These are phyloP conservation scores for Megaceryle maxima DNA, from an alignment of 2,113 vertebrate genomes.

Conservation along the genomic window DNA sequence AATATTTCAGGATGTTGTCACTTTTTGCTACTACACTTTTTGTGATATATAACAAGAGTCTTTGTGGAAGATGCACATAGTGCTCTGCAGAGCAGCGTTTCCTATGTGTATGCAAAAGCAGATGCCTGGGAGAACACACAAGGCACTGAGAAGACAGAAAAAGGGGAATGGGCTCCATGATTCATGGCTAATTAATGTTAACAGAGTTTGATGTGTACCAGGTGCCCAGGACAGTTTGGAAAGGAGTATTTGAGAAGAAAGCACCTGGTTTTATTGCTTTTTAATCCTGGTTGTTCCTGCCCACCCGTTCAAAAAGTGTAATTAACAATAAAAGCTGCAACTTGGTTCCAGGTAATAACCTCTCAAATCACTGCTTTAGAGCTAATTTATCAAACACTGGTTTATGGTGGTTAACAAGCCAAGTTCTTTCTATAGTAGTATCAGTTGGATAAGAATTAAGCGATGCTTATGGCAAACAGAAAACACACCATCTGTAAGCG, in stretches of 20 bases:
- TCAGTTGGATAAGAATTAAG: neutral
- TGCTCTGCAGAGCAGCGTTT: neutral
- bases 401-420: neutral
- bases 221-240: neutral
- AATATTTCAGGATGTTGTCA: neutral
- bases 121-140: neutral
- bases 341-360: neutral
- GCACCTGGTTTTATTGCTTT: neutral
- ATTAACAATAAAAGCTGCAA: neutral
- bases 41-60: neutral
- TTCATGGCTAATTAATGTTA: neutral
- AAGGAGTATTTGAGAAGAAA: neutral
- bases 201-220: neutral
- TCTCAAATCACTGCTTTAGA: neutral
- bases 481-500: neutral
- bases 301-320: neutral
- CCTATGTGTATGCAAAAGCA: neutral
- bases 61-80: neutral
- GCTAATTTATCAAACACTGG: neutral
- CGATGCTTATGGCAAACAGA: neutral
- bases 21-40: neutral
- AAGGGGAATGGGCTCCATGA: neutral
- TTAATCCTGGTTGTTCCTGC: neutral
- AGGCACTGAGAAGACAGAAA: neutral
- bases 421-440: neutral